Base-by-base conservation (phyloP, 2,113 vertebrate genomes). In the Collichthys lucidus region DNA sequence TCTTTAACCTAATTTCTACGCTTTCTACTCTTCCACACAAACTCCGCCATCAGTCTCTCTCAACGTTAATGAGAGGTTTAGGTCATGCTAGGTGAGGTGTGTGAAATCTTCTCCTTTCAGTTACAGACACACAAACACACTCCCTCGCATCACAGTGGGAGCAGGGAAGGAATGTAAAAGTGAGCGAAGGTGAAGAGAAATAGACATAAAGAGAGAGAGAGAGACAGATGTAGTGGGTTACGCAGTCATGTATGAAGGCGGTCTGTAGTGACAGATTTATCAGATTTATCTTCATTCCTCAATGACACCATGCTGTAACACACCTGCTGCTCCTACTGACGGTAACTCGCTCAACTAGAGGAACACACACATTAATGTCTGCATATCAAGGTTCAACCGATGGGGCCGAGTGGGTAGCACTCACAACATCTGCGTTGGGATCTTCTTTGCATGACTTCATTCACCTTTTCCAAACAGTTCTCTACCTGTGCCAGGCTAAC, bases 51-150 rank as follows among this genome's bases (percentile, higher is more conserved):
- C 65, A 19, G 61, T 56, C 56, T 74, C 69, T 57, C 70, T 74
- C 31, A 57, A 29, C 2, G 3, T 74, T 69, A 77, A 75, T 84
- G 42, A 79, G 62, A 75, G 71, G 62, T 71, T 90, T 77, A 84
- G 76, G 79, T 92, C 90, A 89, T 75, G 91, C 84, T 80, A 85
- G 74, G 83, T 82, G 81, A 85, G 79, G 24, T 89, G 83, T 88
- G 80, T 66, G 82, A 89, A 90, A 87, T 87, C 2, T 75, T 29
- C 65, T 80, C 61, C 19, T 69, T n/a, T 71, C 57, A 59, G 47
- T 73, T 70, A 66, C 56, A 75, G 44, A 57, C 60, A 74, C 59
- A 71, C 73, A 24, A n/a, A 75, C 53, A 57, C 17, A 63, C 49
- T 57, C 56, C 44, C 59, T 72, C 57, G 52, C 61, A 72, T 65